phyloP scores from a whole-genome alignment of 1,140 invertebrate species.

The Melitaea cinxia region DNA sequence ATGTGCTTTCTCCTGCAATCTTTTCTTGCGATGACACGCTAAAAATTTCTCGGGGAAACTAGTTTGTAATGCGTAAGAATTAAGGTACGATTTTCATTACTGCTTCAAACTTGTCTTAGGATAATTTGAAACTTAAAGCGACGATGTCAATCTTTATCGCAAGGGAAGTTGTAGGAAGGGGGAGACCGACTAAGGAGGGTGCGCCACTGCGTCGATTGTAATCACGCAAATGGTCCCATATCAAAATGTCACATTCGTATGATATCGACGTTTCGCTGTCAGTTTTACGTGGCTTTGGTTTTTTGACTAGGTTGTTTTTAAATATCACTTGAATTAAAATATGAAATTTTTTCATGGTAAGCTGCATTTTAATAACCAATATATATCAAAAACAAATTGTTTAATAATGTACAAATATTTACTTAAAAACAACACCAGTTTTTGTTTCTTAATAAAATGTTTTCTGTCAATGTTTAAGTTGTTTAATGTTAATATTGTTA shows the following conservation, averaged over 20 bases:
- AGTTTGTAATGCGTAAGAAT: conserved; percentile 41
- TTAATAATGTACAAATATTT: too few species aligned
- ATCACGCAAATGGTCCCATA: conserved; percentile 80
- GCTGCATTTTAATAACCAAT: not conserved
- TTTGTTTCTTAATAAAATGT: too few species aligned
- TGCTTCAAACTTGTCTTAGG: conserved; percentile 53
- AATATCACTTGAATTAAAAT: conserved; percentile 30
- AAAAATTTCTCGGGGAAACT: conserved; percentile 56
- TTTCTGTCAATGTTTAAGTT: conserved; percentile 27
- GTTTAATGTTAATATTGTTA: conserved; percentile 38
- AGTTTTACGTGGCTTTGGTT: conserved; percentile 58
- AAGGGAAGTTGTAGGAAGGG: conserved; percentile 74
- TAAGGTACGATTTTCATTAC: conserved; percentile 57
- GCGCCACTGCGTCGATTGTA: conserved; percentile 77
- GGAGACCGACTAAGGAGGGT: conserved; percentile 66
- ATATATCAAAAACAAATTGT: too few species aligned
- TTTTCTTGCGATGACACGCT: conserved; percentile 78
- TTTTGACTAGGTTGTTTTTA: conserved; percentile 42
- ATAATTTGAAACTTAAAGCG: conserved; percentile 73
- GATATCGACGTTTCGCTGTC: conserved; percentile 73
- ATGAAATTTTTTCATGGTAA: conserved; percentile 7
- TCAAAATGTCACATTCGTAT: conserved; percentile 79
- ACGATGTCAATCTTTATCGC: conserved; percentile 80
- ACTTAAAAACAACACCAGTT: too few species aligned
- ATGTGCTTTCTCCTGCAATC: conserved; percentile 79